phyloP scores from a whole-genome alignment of 1,140 invertebrate species.

The Sogatella furcifera region DNA sequence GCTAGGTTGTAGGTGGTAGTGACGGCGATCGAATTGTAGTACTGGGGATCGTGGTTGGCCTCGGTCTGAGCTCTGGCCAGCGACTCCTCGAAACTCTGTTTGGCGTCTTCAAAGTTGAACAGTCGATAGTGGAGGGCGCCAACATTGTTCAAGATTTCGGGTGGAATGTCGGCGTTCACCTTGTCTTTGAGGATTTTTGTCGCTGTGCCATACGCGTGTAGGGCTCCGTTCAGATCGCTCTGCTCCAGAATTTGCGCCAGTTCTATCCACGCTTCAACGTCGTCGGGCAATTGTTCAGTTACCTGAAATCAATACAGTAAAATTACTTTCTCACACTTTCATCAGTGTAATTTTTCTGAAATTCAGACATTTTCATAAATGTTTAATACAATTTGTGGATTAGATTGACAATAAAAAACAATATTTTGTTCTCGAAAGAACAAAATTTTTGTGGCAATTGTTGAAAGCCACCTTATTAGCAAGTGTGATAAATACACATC shows the following conservation, averaged over 20 bases:
- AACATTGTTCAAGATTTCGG: conserved; percentile 97
- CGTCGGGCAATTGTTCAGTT: conserved; percentile 94
- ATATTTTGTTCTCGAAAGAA: too few relatives aligned
- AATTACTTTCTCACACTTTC: too few relatives aligned
- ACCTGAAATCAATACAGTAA: conserved; percentile 44
- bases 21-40: conserved; percentile 93
- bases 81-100: conserved; percentile 78
- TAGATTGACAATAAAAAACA: too few relatives aligned
- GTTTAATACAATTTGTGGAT: too few relatives aligned
- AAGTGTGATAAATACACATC: too few relatives aligned
- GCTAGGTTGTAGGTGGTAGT: conserved; percentile 96
- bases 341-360: too few relatives aligned
- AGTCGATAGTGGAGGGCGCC: conserved; percentile 87
- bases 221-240: conserved; percentile 75
- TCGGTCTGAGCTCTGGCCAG: conserved; percentile 69
- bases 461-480: too few relatives aligned
- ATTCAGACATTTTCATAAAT: too few relatives aligned
- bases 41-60: conserved; percentile 77
- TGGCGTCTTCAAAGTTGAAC: conserved; percentile 71
- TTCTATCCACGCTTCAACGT: conserved; percentile 99
- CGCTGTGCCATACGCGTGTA: conserved; percentile 88
- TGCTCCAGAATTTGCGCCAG: conserved; percentile 96
- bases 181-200: conserved; percentile 88
- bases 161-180: conserved; percentile 88
- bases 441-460: too few relatives aligned